Conservation (phyloP, 2,113 vertebrate species). For the Alethe castanea region DNA sequence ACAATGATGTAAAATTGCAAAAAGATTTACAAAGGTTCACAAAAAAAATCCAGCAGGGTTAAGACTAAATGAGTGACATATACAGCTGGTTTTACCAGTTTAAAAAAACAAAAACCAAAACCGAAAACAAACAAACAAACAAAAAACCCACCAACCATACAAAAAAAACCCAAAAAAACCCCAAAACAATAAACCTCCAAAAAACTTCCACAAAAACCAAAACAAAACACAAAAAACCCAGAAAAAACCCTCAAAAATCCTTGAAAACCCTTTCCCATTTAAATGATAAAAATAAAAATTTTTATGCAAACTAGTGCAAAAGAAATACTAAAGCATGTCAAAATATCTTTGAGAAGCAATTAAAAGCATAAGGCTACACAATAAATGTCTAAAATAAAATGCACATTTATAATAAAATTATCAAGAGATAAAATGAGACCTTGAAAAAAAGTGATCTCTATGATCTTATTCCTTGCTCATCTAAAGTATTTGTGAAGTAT, state of each 20-base stretch:
- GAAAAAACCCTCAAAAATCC: too few relatives aligned
- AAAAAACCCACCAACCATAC: too few relatives aligned
- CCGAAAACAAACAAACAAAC: not conserved
- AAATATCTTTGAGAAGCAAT: not conserved
- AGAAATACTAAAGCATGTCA: not conserved
- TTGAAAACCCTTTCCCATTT: rapidly evolving
- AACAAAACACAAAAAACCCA: too few relatives aligned
- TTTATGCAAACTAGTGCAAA: not conserved
- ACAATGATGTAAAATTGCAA: not conserved
- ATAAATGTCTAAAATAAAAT: not conserved
- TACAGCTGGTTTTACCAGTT: not conserved
- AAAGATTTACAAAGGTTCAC: not conserved
- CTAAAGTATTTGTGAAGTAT: not conserved
- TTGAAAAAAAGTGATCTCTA: not conserved
- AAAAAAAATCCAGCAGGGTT: not conserved
- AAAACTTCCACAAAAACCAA: not conserved
- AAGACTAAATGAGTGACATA: not conserved
- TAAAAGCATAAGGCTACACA: not conserved
- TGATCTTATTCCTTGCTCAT: not conserved
- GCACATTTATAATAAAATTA: not conserved
- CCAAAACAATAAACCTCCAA: too few relatives aligned
- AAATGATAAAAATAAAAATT: not conserved
- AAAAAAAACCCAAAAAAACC: too few relatives aligned
- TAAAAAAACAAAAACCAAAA: not conserved
- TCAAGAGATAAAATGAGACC: not conserved